A percentile compares a stretch with the other conserved stretches of the same genome.
Evolutionary conservation across 2,113 vertebrate genomes (phyloP).

Genomic region (Chloropsis cyanopogon): DNA sequence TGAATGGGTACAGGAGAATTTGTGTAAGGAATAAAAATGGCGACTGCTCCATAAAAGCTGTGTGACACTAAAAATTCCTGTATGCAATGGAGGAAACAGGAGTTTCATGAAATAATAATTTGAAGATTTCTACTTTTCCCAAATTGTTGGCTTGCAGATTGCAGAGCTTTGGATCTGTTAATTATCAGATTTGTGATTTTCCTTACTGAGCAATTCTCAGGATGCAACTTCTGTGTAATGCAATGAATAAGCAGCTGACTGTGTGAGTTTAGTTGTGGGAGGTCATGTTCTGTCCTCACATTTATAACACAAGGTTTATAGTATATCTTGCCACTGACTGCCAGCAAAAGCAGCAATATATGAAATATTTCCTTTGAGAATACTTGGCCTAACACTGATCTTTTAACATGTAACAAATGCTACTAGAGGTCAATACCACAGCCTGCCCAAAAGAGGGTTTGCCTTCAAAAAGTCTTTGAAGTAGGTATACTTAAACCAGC

Average conservation of each 20-base stretch:
- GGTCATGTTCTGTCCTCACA: not conserved
- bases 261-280: not conserved
- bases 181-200: not conserved
- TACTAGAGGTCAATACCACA: not conserved
- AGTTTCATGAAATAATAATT: not conserved
- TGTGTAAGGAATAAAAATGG: not conserved
- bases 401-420: accelerated
- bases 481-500: not conserved
- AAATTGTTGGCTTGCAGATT: not conserved
- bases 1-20: not conserved
- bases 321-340: not conserved
- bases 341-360: not conserved
- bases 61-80: not conserved
- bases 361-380: not conserved
- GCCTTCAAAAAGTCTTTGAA: not conserved
- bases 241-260: not conserved
- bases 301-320: not conserved
- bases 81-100: not conserved
- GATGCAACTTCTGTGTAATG: not conserved
- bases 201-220: not conserved
- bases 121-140: not conserved
- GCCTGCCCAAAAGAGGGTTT: not conserved
- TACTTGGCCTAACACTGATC: not conserved
- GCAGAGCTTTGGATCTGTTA: not conserved
- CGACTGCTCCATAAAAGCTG: not conserved